phyloP scores from a whole-genome alignment of 2,113 vertebrate genomes.

The Periophthalmus modestus region DNA sequence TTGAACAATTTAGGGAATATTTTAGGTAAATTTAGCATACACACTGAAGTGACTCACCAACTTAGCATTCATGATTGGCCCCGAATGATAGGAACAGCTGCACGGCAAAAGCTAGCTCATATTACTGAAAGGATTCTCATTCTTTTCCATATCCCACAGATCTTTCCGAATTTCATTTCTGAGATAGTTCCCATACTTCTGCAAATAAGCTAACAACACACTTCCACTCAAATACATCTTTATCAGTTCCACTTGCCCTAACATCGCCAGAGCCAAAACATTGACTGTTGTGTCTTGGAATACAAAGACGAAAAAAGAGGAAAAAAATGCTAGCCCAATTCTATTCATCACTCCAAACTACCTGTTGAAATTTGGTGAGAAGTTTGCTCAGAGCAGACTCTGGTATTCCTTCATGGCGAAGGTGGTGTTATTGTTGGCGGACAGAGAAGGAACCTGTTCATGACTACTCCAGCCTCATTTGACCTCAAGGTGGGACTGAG shows the following conservation, averaged over 20 bases:
- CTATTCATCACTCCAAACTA: slow-evolving; percentile 24
- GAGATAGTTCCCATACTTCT: slow-evolving; percentile 7
- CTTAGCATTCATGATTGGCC: neutral
- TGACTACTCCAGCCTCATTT: slow-evolving; percentile 12
- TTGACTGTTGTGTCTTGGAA: neutral
- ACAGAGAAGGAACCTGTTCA: neutral
- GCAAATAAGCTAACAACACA: neutral
- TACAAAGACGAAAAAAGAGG: neutral
- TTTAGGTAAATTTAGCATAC: neutral
- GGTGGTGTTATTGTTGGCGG: slow-evolving; percentile 24
- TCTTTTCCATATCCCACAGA: neutral
- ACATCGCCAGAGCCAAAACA: neutral
- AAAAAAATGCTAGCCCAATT: neutral
- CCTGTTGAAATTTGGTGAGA: slow-evolving; percentile 14
- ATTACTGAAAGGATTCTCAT: neutral
- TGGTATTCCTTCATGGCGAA: slow-evolving; percentile 11
- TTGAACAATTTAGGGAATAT: neutral
- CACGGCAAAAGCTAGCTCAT: neutral
- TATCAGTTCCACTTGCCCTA: neutral
- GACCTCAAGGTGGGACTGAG: slow-evolving; percentile 17
- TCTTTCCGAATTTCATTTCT: neutral
- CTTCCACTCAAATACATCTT: neutral
- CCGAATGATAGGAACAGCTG: neutral
- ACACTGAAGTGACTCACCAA: neutral
- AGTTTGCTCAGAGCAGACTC: slow-evolving; percentile 17